Percentiles rank a stretch among this genome's conserved stretches.
These are phyloP conservation scores for Callyntrura guangdongensis DNA, from an alignment of 2,888 invertebrate genomes.

Conservation along the genomic window DNA sequence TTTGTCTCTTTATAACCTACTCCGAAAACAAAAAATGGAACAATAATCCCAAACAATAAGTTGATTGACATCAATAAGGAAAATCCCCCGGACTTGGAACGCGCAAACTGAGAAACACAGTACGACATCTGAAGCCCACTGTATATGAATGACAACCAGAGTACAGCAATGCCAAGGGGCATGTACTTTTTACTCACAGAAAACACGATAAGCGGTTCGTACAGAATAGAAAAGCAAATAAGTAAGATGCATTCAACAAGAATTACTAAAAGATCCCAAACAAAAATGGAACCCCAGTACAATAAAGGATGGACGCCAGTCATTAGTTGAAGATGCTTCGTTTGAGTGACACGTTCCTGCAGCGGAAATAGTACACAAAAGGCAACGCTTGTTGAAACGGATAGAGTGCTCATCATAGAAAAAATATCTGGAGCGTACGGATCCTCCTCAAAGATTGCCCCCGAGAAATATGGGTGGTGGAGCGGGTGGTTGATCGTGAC, in stretches of 20 bases:
- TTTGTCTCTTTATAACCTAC: neutral
- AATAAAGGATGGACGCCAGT: slow-evolving; percentile 86
- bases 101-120: slow-evolving; percentile 87
- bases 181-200: too few relatives aligned
- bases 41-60: slow-evolving; percentile 36
- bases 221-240: neutral
- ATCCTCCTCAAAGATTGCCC: slow-evolving; percentile 9
- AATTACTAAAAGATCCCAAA: slow-evolving; percentile 86
- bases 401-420: slow-evolving; percentile 82
- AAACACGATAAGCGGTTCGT: neutral
- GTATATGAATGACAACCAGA: neutral
- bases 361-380: slow-evolving; percentile 85
- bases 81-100: slow-evolving; percentile 87
- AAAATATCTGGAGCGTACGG: slow-evolving; percentile 50
- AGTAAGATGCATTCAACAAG: slow-evolving; percentile 84
- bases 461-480: slow-evolving; percentile 40
- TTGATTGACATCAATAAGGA: slow-evolving; percentile 85
- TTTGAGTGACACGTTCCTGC: slow-evolving; percentile 85
- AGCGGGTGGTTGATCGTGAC: slow-evolving; percentile 81
- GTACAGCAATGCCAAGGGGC: neutral
- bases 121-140: slow-evolving; percentile 87
- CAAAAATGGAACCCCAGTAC: slow-evolving; percentile 86
- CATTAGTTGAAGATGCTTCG: slow-evolving; percentile 86
- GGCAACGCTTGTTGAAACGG: slow-evolving; percentile 84
- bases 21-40: slow-evolving; percentile 47